Evolutionary conservation across 2,797 vertebrate species (phyloP).

Genomic region (Bucorvus abyssinicus): DNA sequence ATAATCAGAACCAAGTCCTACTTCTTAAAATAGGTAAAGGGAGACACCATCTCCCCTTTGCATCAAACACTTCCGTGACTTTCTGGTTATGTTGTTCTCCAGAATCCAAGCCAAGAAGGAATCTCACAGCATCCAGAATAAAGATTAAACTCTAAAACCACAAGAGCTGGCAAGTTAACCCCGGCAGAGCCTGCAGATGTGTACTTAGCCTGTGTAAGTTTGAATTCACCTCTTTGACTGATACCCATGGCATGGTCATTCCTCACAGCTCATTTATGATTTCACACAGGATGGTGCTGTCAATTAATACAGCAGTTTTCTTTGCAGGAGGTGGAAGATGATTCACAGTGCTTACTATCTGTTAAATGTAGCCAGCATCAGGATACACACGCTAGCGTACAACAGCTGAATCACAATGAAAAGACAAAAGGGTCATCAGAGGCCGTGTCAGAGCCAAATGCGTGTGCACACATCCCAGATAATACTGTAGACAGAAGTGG

Average conservation of each 20-base stretch:
- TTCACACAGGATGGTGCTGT: slow-evolving; percentile 67
- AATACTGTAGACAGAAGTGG: background rate
- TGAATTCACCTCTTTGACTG: background rate
- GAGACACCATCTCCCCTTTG: background rate
- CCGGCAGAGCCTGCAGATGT: background rate
- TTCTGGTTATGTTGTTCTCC: background rate
- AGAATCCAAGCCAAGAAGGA: background rate
- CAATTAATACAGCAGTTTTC: background rate
- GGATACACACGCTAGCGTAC: background rate
- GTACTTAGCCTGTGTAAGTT: background rate
- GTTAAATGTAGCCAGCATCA: background rate
- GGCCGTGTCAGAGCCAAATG: slow-evolving; percentile 15
- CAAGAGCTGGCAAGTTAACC: background rate
- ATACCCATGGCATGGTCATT: background rate
- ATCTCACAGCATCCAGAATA: background rate
- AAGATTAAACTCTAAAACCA: background rate
- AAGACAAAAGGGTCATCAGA: background rate
- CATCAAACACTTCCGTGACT: background rate
- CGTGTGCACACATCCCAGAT: background rate
- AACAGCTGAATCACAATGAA: background rate
- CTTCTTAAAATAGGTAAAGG: background rate
- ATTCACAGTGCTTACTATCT: slow-evolving; percentile 46
- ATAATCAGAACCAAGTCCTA: background rate
- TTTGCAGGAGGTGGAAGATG: background rate
- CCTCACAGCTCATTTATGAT: background rate